Conservation (phyloP, 2,888 invertebrate species). For the Drosophila nigricruria region DNA sequence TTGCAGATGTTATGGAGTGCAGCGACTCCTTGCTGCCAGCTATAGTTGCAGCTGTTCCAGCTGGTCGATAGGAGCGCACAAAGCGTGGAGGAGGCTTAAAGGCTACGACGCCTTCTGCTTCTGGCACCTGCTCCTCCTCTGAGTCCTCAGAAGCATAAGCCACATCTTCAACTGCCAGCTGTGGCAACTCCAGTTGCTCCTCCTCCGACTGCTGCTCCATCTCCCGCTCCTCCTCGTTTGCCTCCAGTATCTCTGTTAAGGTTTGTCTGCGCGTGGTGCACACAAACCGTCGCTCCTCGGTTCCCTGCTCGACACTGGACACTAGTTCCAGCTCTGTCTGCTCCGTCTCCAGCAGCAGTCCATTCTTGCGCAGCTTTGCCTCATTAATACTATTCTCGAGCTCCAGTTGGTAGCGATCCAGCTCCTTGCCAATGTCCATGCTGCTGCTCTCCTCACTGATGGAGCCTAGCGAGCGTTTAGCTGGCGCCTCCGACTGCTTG, state of each 20-base stretch:
- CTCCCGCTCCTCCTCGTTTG: slow-evolving; percentile 10
- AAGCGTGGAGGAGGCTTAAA: slow-evolving; percentile 1
- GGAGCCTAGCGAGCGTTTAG: slow-evolving; percentile 76
- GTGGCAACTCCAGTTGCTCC: not conserved
- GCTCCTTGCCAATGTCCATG: slow-evolving; percentile 84
- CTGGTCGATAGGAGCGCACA: slow-evolving; percentile 6
- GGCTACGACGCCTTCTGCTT: not conserved
- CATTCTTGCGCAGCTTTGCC: slow-evolving; percentile 82
- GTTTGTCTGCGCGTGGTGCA: slow-evolving; percentile 57
- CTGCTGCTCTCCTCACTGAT: slow-evolving; percentile 83
- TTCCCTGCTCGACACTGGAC: slow-evolving; percentile 19
- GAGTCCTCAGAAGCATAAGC: slow-evolving; percentile 4
- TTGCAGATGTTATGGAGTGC: not conserved
- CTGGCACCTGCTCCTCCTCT: not conserved
- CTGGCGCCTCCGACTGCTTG: slow-evolving; percentile 17
- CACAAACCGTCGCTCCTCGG: slow-evolving; percentile 52
- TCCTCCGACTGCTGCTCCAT: not conserved
- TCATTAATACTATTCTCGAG: slow-evolving; percentile 85
- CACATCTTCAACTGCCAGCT: not conserved
- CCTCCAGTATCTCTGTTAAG: slow-evolving; percentile 68
- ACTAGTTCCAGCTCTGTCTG: slow-evolving; percentile 35
- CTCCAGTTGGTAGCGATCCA: slow-evolving; percentile 85
- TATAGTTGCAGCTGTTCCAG: not conserved
- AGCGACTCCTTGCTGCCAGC: slow-evolving; percentile 8
- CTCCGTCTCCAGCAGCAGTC: slow-evolving; percentile 28